A percentile compares a stretch with the other conserved stretches of the same genome.
Evolutionary conservation across 2,113 vertebrate species (phyloP).

Genomic region (Bubo bubo): DNA sequence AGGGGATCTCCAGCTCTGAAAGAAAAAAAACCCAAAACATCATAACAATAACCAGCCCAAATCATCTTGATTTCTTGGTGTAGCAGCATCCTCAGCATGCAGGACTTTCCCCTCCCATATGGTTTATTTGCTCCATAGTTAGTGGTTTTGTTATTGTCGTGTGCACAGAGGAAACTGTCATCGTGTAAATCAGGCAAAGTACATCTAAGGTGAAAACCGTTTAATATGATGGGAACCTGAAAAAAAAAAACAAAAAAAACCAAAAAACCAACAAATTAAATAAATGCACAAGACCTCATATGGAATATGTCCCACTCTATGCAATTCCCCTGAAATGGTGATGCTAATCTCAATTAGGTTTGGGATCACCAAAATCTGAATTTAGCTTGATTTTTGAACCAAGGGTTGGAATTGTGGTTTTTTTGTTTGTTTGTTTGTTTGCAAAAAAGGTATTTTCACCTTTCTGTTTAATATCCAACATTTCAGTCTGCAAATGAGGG

Average conservation of each 20-base stretch:
- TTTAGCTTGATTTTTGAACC: not conserved
- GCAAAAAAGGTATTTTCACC: not conserved
- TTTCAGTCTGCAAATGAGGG: not conserved
- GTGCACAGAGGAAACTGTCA: not conserved
- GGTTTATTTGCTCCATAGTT: not conserved
- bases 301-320: rapidly evolving
- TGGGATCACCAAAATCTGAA: not conserved
- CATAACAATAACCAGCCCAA: not conserved
- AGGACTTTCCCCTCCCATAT: not conserved
- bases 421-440: not conserved
- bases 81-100: not conserved
- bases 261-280: not conserved
- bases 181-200: not conserved
- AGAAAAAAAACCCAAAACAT: not conserved
- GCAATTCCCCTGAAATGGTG: not conserved
- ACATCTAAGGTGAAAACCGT: not conserved
- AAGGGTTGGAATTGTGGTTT: not conserved
- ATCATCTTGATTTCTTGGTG: not conserved
- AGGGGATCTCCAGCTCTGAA: slow-evolving; percentile 52
- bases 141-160: not conserved
- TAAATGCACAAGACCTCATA: rapidly evolving
- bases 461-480: not conserved
- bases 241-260: not conserved
- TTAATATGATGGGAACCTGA: rapidly evolving
- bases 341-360: rapidly evolving